Conservation (phyloP, 1,140 invertebrate species). For the Formica exsecta region DNA sequence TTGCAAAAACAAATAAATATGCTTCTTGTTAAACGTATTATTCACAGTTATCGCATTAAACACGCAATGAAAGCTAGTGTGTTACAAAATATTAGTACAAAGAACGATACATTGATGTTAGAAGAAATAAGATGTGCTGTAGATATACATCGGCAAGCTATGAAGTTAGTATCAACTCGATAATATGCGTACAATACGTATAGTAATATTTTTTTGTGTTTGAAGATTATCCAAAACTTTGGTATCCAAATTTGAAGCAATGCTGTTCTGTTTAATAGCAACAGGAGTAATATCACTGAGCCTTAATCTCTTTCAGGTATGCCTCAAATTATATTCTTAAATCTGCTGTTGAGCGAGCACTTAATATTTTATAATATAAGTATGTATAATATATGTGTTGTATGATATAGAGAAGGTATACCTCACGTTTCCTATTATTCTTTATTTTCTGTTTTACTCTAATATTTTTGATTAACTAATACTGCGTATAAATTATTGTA, state of each 20-base stretch:
- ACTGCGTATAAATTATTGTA: neutral
- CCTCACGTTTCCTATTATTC: too few relatives aligned
- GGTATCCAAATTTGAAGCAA: conserved; percentile 2
- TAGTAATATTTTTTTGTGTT: neutral
- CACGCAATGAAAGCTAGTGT: too few relatives aligned
- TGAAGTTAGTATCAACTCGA: too few relatives aligned
- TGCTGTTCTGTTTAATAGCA: neutral
- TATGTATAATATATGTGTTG: neutral
- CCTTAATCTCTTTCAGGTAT: neutral
- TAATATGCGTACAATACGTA: neutral
- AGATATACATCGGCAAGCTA: too few relatives aligned
- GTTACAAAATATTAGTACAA: too few relatives aligned
- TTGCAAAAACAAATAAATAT: too few relatives aligned
- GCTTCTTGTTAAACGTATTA: too few relatives aligned
- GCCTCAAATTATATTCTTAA: neutral
- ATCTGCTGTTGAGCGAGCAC: neutral
- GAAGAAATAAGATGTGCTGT: too few relatives aligned
- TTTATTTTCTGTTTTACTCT: too few relatives aligned
- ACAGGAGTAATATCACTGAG: neutral
- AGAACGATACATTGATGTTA: too few relatives aligned
- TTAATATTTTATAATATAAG: neutral
- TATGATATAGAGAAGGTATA: too few relatives aligned
- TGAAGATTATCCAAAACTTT: conserved; percentile 6
- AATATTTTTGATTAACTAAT: neutral
- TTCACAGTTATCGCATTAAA: too few relatives aligned